Conservation (phyloP, 2,113 vertebrate species). For the Chaenocephalus aceratus region DNA sequence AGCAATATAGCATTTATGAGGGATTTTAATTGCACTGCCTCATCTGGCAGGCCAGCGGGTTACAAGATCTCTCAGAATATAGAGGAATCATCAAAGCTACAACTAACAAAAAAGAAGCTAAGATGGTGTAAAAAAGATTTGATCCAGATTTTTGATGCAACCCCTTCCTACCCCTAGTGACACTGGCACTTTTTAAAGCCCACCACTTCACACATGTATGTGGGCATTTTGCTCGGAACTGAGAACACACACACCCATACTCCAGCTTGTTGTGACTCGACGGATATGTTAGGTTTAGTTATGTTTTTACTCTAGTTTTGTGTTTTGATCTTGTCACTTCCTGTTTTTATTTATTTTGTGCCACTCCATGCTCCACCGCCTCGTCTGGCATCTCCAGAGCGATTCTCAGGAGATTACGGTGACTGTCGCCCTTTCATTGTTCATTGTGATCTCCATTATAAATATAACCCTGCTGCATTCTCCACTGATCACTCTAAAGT, state of each 20-base stretch:
- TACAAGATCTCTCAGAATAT: constrained; percentile 14
- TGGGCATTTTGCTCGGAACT: constrained; percentile 24
- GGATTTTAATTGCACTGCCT: constrained; percentile 5
- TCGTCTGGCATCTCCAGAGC: too few relatives aligned
- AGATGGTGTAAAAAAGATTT: constrained; percentile 25
- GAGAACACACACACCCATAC: constrained; percentile 20
- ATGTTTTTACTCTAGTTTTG: too few relatives aligned
- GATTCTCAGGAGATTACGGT: too few relatives aligned
- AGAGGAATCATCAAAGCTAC: constrained; percentile 43
- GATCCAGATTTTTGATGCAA: constrained; percentile 47
- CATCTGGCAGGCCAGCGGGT: too few relatives aligned
- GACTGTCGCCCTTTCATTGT: too few relatives aligned
- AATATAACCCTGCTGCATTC: too few relatives aligned
- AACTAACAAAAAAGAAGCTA: constrained; percentile 35
- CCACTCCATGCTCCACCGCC: too few relatives aligned
- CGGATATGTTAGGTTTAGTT: too few relatives aligned
- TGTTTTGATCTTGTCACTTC: too few relatives aligned
- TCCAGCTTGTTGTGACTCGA: not conserved
- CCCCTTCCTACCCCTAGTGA: constrained; percentile 18
- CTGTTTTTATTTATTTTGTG: too few relatives aligned
- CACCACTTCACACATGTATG: constrained; percentile 40
- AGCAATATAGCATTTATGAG: constrained; percentile 27
- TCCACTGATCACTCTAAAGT: too few relatives aligned
- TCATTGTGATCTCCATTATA: too few relatives aligned
- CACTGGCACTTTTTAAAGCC: constrained; percentile 20